Base-by-base conservation (phyloP, 2,113 vertebrate species). In the Elephantulus edwardii region DNA sequence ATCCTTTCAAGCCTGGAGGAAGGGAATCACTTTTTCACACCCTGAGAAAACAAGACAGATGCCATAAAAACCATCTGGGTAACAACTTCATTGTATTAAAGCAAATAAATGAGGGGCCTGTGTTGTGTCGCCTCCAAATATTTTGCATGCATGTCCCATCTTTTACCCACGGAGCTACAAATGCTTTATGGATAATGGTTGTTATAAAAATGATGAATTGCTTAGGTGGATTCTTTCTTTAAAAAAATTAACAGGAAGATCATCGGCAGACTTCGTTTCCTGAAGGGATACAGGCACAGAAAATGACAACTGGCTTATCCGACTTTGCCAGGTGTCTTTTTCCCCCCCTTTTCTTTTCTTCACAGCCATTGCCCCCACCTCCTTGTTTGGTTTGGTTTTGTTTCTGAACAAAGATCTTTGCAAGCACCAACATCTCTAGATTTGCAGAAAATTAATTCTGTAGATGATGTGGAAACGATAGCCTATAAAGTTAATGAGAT, bases 401-500 rank as follows among this genome's bases (percentile, higher is more conserved):
- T 85, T 94, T 88, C 91, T 83, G 13, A 75, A 68, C 64, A 42
- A 80, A 90, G 44, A 90, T 10, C 6, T 82, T 84, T 83, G 6
- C 83, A 10, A 80, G 91, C 70, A 86, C 58, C 77, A 52, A 58
- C 78, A 38, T 86, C 92, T 68, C 91, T 56, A 92, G 92, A 88
- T 44, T 91, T 70, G 2, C 35, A 95, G 89, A 91, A 93, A 97
- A 97, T 97, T 96, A 95, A 97, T 97, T 95, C 96, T 35, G 92
- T 77, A 94, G 96, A 72, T 93, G 95, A 91, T 94, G 93, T 8
- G 30, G 92, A 95, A 96, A 96, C 50, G 93, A 95, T 95, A 88
- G 96, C 93, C 97, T 96, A 97, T 97, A 97, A 97, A 97, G 97
- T 97, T 98, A 98, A 98, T 96, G 97, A 98, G 97, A 98, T 97